phyloP scores from a whole-genome alignment of 2,797 vertebrate genomes.

The Cynodonichthys magdalenae region DNA sequence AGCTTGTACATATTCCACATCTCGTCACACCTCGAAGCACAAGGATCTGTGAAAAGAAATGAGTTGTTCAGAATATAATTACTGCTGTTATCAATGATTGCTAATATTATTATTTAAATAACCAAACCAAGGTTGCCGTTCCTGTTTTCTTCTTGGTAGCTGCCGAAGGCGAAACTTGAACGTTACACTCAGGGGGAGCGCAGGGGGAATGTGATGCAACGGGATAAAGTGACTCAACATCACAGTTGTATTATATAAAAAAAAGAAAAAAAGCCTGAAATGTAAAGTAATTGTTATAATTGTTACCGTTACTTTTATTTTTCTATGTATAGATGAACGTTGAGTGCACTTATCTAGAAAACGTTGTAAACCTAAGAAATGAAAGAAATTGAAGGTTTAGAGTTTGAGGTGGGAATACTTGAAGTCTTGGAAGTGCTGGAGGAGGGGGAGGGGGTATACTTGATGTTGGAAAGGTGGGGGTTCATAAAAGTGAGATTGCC shows the following conservation, averaged over 20 bases:
- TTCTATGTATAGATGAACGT: conserved; percentile 81
- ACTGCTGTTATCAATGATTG: conserved; percentile 53
- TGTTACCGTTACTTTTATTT: conserved; percentile 80
- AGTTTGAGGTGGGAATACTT: conserved; percentile 68
- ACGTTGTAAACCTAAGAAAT: conserved; percentile 82
- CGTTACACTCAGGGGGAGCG: conserved; percentile 82
- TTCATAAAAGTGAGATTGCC: conserved; percentile 43
- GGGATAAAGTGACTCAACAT: conserved; percentile 54
- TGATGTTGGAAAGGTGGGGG: conserved; percentile 60
- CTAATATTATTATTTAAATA: conserved; percentile 78
- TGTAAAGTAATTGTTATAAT: conserved; percentile 78
- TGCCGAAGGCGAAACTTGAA: conserved; percentile 81
- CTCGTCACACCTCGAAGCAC: conserved; percentile 67
- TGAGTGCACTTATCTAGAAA: conserved; percentile 82
- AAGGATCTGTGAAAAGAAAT: conserved; percentile 67
- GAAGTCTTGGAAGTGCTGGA: conserved; percentile 3
- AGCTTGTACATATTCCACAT: conserved; percentile 76
- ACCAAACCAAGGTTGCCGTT: conserved; percentile 73
- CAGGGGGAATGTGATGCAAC: conserved; percentile 66
- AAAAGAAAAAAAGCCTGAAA: conserved; percentile 68
- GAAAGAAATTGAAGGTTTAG: conserved; percentile 55
- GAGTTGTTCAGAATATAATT: conserved; percentile 68
- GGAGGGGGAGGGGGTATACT: conserved; percentile 72
- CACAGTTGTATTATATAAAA: conserved; percentile 59
- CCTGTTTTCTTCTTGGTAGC: conserved; percentile 69